These are phyloP conservation scores for Allacma fusca DNA, from an alignment of 2,888 invertebrate species.

Conservation along the genomic window DNA sequence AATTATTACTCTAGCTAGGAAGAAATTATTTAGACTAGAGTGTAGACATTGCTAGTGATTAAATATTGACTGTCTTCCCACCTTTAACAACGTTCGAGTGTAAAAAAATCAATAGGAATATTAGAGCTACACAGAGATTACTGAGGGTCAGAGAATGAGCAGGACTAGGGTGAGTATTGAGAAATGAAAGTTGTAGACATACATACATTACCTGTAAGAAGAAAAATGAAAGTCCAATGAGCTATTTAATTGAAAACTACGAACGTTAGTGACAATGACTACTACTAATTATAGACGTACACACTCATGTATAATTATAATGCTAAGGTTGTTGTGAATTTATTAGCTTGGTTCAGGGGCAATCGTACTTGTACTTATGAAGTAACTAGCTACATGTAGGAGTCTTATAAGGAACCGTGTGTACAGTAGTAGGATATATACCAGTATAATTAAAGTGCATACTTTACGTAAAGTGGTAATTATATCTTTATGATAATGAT, in stretches of 20 bases:
- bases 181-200: too few species aligned
- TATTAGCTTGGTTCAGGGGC: constrained; percentile 33
- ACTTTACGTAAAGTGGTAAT: neutral
- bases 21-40: neutral
- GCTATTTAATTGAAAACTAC: neutral
- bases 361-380: constrained; percentile 32
- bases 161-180: neutral
- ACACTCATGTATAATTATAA: neutral
- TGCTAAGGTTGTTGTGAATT: constrained; percentile 1
- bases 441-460: constrained; percentile 6
- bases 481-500: constrained; percentile 15
- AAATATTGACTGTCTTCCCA: constrained; percentile 2
- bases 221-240: constrained; percentile 2
- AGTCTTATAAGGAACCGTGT: neutral
- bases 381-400: neutral
- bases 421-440: neutral
- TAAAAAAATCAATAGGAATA: neutral
- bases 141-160: neutral
- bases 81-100: neutral
- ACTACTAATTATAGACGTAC: neutral
- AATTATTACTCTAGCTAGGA: neutral
- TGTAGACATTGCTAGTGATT: neutral
- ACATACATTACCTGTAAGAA: neutral
- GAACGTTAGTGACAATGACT: neutral
- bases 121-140: neutral